These are phyloP conservation scores for Leptinotarsa defecta DNA, from an alignment of 1,140 invertebrate genomes.

Conservation along the genomic window DNA sequence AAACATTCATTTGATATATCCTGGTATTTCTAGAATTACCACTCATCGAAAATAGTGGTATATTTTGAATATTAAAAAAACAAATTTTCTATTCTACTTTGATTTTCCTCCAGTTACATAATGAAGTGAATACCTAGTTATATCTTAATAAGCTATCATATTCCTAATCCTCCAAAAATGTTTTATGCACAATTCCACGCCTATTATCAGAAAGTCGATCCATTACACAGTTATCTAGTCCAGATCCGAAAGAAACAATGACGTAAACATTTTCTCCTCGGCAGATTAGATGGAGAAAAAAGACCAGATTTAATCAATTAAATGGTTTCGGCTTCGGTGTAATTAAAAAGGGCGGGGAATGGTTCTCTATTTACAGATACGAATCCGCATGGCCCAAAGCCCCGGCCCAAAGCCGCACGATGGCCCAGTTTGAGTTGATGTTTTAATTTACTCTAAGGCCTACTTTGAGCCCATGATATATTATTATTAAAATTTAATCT, in stretches of 20 bases:
- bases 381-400: not conserved
- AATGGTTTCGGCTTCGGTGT: conserved; percentile 13
- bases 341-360: conserved; percentile 19
- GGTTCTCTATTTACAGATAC: conserved; percentile 8
- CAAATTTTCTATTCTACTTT: too few relatives aligned
- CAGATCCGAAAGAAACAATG: not conserved
- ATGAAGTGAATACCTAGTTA: too few relatives aligned
- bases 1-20: too few relatives aligned
- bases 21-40: too few relatives aligned
- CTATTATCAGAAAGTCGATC: not conserved
- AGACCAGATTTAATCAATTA: conserved; percentile 23
- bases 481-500: not conserved
- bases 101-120: too few relatives aligned
- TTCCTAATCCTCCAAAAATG: too few relatives aligned
- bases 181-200: not conserved
- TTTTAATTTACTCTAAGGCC: conserved; percentile 20
- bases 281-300: conserved; percentile 1
- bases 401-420: not conserved
- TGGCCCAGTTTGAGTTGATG: conserved; percentile 14
- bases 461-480: not conserved
- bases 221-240: conserved; percentile 3
- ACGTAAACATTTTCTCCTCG: conserved; percentile 1
- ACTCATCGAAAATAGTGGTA: too few relatives aligned
- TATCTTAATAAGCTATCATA: too few relatives aligned
- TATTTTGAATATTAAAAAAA: too few relatives aligned